Evolutionary conservation across 92 coral and sea anemone genomes (phyloP).

Genomic region (Epizoanthus scotinus): DNA sequence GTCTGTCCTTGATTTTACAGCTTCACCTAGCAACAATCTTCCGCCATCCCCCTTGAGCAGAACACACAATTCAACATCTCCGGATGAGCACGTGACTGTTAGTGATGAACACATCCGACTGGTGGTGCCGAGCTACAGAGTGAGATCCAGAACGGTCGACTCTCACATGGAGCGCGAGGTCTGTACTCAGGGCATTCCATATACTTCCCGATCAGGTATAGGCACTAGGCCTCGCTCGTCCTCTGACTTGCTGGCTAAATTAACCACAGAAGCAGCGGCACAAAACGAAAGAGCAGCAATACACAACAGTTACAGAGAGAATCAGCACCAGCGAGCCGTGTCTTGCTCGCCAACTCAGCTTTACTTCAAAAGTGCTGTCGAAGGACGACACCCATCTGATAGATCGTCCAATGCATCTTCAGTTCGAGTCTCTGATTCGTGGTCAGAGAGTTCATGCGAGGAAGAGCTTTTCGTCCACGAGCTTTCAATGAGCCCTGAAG

Average conservation of each 20-base stretch:
- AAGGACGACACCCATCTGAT: constrained; percentile 53
- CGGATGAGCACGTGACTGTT: neutral
- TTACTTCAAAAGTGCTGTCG: constrained; percentile 7
- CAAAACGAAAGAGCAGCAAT: constrained; percentile 26
- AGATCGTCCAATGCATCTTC: constrained; percentile 69
- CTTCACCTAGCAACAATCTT: constrained; percentile 33
- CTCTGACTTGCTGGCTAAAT: constrained; percentile 26
- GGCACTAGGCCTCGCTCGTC: constrained; percentile 26
- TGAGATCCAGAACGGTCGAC: constrained; percentile 27
- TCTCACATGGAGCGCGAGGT: neutral
- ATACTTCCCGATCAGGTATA: neutral
- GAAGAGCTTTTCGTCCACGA: constrained; percentile 25
- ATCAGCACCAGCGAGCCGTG: constrained; percentile 18
- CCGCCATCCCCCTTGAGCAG: constrained; percentile 31
- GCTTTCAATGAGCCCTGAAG: constrained; percentile 1
- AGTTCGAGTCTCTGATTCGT: constrained; percentile 67
- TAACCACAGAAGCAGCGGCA: constrained; percentile 21
- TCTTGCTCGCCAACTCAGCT: constrained; percentile 38
- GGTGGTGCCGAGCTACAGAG: constrained; percentile 2
- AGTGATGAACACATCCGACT: constrained; percentile 4
- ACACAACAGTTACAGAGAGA: neutral
- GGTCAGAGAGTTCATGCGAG: constrained; percentile 82
- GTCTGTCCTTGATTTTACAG: neutral
- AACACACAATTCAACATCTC: constrained; percentile 14
- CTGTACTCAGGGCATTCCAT: neutral